Evolutionary conservation across 1,140 invertebrate genomes (phyloP), one percentile per base, ranked within the genome.

Genomic region (Venustaconcha ellipsiformis): DNA sequence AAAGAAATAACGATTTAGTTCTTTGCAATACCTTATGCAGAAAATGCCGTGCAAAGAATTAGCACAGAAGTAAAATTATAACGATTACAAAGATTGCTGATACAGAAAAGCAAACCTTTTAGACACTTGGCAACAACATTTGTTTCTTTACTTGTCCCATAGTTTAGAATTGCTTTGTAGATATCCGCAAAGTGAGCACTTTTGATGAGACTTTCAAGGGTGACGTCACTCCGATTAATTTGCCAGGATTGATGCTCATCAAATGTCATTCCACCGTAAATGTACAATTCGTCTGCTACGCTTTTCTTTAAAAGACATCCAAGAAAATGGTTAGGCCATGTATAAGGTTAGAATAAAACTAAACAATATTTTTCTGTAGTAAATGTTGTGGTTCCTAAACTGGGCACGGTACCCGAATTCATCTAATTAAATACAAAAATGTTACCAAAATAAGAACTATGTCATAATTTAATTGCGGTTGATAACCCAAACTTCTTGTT

Each of bases 261-360:
- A 48, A 68, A 57, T 57, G 67, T 67, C 72, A 74, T 74, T 12
- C 72, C 72, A 56, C 72, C 72, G n/a, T 74, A 74, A 2, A 74
- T 37, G 58, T 74, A 74, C 58, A 74, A 58, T 26, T 74, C 72
- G 15, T 74, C 64, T 30, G 26, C 4, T 30, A 30, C 26, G 26
- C 26, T 30, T 30, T 30, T 30, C 26, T 30, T 1, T 30, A 30
- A 30, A 30, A 30, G 26, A 30, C 26, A 30, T 30, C 26, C 26
- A 30, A 30, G 2, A 30, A 30, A 30, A 30, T 30, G 26, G 26
- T 30, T 30, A 30, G 1, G 4, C 26, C 26, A 30, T 30, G 4
- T 30, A 3, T 30, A 30, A 30, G 26, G 26, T 30, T 30, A 30
- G 26, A 30, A 4, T 30, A 30, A 30, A 30, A 30, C 26, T 3